Percentiles rank a stretch among this genome's conserved stretches.
phyloP scores from a whole-genome alignment of 2,113 vertebrate species.

The Atlantisia rogersi region DNA sequence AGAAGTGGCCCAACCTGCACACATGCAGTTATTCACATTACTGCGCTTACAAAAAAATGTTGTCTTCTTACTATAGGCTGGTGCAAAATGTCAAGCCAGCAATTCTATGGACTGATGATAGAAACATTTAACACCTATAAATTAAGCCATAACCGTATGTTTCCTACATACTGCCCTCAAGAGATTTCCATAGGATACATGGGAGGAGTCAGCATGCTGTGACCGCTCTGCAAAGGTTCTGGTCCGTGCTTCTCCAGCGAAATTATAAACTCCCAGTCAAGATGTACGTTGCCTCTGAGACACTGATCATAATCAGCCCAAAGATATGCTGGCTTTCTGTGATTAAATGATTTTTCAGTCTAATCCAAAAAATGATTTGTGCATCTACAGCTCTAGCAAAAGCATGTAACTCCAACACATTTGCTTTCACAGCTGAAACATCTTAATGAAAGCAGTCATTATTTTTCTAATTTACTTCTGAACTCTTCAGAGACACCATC shows the following conservation, averaged over 20 bases:
- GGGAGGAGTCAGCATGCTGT: neutral
- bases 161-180: neutral
- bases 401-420: neutral
- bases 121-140: neutral
- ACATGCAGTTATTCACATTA: neutral
- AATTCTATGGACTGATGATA: neutral
- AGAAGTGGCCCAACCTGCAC: neutral
- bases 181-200: neutral
- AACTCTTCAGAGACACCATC: constrained; percentile 1
- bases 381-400: neutral
- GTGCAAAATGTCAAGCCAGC: neutral
- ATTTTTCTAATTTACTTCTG: constrained; percentile 25
- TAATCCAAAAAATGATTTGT: neutral
- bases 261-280: neutral
- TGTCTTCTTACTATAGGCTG: neutral
- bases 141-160: neutral
- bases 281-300: neutral
- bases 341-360: neutral
- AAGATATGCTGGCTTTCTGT: neutral
- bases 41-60: neutral
- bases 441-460: constrained; percentile 16
- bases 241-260: neutral
- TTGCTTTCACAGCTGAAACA: neutral
- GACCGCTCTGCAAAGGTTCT: neutral
- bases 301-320: neutral